Conservation (phyloP, 2,888 invertebrate genomes). For the Eilema sororculum region DNA sequence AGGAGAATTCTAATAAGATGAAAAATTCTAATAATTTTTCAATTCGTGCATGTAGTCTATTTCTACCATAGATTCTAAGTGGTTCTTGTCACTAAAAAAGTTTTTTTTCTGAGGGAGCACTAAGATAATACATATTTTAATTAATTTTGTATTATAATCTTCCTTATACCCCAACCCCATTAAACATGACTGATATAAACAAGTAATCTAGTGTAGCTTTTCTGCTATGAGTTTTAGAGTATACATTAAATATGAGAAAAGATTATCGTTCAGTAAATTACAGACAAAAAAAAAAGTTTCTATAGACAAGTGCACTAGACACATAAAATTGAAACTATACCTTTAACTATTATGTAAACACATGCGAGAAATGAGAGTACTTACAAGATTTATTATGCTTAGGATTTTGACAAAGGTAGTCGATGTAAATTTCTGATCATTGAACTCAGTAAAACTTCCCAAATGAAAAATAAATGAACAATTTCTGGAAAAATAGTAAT, state of each 20-base stretch:
- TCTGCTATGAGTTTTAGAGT: neutral
- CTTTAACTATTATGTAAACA: constrained; percentile 74
- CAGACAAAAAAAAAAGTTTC: neutral
- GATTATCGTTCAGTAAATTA: neutral
- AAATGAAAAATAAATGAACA: constrained; percentile 22
- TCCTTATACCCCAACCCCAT: neutral
- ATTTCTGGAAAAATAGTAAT: constrained; percentile 38
- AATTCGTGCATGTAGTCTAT: too few relatives aligned
- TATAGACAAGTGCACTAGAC: neutral
- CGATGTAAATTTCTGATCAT: constrained; percentile 7
- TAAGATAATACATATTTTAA: neutral
- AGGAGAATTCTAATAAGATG: neutral
- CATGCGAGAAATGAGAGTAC: constrained; percentile 37
- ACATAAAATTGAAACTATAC: neutral
- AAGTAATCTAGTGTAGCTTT: neutral
- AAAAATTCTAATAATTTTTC: neutral
- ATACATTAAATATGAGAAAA: neutral
- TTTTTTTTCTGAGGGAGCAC: neutral
- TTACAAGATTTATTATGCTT: constrained; percentile 31
- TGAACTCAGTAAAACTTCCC: constrained; percentile 10
- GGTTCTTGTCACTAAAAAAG: neutral
- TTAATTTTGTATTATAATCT: neutral
- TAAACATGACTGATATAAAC: neutral
- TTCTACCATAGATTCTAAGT: neutral
- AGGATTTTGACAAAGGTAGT: constrained; percentile 8